Percentiles rank a stretch among this genome's conserved stretches.
These are phyloP conservation scores for Bubo scandiacus DNA, from an alignment of 2,113 vertebrate genomes.

Conservation along the genomic window DNA sequence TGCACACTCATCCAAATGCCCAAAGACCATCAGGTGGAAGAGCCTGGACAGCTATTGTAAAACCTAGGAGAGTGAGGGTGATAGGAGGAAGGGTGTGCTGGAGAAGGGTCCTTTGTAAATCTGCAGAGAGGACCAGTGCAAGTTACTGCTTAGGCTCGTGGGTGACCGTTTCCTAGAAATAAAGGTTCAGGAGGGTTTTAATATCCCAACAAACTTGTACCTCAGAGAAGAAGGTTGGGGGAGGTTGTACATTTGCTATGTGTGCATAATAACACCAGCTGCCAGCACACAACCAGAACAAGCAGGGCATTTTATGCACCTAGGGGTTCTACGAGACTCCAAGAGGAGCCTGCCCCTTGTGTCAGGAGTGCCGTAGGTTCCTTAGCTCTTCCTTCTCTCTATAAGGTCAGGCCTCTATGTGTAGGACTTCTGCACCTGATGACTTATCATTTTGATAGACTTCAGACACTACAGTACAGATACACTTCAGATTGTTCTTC, in stretches of 20 bases:
- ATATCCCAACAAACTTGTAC: background rate
- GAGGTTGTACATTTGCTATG: background rate
- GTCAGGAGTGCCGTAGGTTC: background rate
- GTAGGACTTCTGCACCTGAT: background rate
- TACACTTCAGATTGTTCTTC: background rate
- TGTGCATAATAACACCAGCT: background rate
- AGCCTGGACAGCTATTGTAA: background rate
- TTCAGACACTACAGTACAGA: background rate
- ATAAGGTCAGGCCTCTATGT: background rate
- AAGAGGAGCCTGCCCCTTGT: fast-evolving
- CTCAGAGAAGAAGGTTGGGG: background rate
- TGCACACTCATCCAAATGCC: background rate
- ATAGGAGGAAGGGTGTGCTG: background rate
- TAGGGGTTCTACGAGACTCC: background rate
- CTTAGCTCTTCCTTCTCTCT: background rate
- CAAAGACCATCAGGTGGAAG: background rate
- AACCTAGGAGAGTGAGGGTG: background rate
- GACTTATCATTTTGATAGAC: background rate
- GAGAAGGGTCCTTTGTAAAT: background rate
- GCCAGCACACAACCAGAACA: background rate
- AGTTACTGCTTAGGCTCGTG: background rate
- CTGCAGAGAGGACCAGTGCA: background rate
- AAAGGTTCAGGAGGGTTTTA: background rate
- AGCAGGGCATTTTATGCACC: background rate
- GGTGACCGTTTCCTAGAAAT: background rate